Conservation (phyloP, 2,113 vertebrate species). For the Poeciliopsis prolifica region DNA sequence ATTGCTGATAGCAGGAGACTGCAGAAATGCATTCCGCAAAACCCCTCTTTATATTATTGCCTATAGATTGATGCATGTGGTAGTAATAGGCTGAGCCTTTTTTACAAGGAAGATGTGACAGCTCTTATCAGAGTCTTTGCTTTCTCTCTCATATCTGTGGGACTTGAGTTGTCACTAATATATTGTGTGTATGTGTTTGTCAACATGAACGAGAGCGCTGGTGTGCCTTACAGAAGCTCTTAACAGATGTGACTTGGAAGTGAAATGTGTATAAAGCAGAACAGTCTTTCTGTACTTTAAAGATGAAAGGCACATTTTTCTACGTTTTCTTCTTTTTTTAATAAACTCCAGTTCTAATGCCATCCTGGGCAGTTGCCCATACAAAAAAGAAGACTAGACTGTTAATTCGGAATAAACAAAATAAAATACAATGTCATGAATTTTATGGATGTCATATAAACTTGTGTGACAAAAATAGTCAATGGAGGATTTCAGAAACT, state of each 20-base stretch:
- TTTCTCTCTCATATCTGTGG: conserved; percentile 21
- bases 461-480: no score
- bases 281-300: neutral
- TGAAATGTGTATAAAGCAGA: neutral
- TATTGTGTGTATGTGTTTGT: conserved; percentile 8
- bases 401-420: no score
- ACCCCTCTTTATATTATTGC: conserved; percentile 10
- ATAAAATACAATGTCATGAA: no score
- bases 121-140: conserved; percentile 39
- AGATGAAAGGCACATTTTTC: neutral
- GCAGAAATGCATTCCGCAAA: conserved; percentile 16
- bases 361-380: neutral
- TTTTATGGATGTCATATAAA: no score
- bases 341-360: neutral
- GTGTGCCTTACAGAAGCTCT: conserved; percentile 9
- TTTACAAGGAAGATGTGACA: conserved; percentile 33
- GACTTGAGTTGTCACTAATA: conserved; percentile 9
- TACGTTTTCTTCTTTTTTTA: neutral
- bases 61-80: conserved; percentile 24
- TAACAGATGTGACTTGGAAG: conserved; percentile 2
- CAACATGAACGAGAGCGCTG: neutral
- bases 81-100: conserved; percentile 10
- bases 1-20: neutral
- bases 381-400: neutral
- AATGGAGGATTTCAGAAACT: no score